Conservation (phyloP, 2,113 vertebrate species). For the Chionomys nivalis region DNA sequence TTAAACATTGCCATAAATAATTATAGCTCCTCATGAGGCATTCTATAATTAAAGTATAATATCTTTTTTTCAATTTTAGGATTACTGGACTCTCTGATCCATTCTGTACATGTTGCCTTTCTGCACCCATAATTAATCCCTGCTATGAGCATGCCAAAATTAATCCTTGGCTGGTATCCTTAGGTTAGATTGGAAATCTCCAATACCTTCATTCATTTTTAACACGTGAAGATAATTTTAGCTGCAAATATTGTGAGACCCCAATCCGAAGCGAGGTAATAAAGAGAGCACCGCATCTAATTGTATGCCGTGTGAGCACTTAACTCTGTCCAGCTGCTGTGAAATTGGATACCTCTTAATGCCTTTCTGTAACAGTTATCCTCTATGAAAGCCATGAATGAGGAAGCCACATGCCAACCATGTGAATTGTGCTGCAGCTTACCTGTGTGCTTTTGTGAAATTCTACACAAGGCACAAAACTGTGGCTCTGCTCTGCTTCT, state of each 20-base stretch:
- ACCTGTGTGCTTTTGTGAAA: slow-evolving; percentile 48
- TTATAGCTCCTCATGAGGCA: slow-evolving; percentile 38
- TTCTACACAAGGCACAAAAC: slow-evolving; percentile 17
- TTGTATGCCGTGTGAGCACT: neutral
- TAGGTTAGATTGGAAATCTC: slow-evolving; percentile 15
- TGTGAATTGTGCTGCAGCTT: neutral
- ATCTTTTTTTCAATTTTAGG: slow-evolving; percentile 48
- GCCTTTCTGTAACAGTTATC: slow-evolving; percentile 13
- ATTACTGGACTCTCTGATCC: slow-evolving; percentile 33
- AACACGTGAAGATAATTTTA: slow-evolving; percentile 55
- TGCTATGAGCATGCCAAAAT: slow-evolving; percentile 6
- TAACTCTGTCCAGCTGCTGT: slow-evolving; percentile 22
- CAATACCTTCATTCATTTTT: slow-evolving; percentile 36
- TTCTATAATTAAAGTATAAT: slow-evolving; percentile 39
- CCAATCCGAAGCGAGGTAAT: slow-evolving; percentile 29
- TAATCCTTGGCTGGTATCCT: slow-evolving; percentile 29
- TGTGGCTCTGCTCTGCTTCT: slow-evolving; percentile 22
- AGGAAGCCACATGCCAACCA: neutral
- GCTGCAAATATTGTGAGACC: slow-evolving; percentile 4
- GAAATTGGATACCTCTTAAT: slow-evolving; percentile 54
- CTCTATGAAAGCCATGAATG: slow-evolving; percentile 4
- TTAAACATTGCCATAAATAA: slow-evolving; percentile 61
- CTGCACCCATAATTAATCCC: slow-evolving; percentile 54
- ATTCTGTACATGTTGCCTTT: neutral
- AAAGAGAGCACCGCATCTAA: slow-evolving; percentile 21